A percentile compares a stretch with the other conserved stretches of the same genome.
Conservation (phyloP, 2,113 vertebrate genomes). For the Ornithorhynchus anatinus region DNA sequence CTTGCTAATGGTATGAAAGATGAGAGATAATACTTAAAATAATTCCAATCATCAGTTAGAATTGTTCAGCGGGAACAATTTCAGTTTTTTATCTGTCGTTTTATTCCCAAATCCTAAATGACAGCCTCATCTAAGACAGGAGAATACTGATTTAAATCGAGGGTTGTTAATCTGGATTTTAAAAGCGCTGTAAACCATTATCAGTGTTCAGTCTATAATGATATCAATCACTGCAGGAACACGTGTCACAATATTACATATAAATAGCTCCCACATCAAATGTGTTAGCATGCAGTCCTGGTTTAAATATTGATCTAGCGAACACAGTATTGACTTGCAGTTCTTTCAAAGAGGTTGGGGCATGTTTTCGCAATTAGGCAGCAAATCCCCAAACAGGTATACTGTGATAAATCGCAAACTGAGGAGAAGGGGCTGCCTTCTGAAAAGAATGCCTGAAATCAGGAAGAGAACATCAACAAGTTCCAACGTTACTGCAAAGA, state of each 20-base stretch:
- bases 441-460: slow-evolving; percentile 31
- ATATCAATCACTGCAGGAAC: slow-evolving; percentile 24
- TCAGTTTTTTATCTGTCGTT: slow-evolving; percentile 18
- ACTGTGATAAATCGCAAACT: slow-evolving; percentile 33
- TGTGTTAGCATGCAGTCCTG: slow-evolving; percentile 7
- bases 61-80: background rate
- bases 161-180: slow-evolving; percentile 22
- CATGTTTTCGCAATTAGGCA: background rate
- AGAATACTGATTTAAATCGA: background rate
- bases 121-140: background rate
- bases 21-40: background rate
- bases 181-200: slow-evolving; percentile 24
- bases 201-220: slow-evolving; percentile 4
- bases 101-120: slow-evolving; percentile 11
- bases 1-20: background rate
- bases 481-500: slow-evolving; percentile 20
- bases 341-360: background rate
- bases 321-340: background rate
- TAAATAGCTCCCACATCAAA: background rate
- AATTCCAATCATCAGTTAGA: background rate
- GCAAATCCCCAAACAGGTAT: background rate
- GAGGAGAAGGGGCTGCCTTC: slow-evolving; percentile 53
- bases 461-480: slow-evolving; percentile 40
- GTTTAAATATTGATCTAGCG: slow-evolving; percentile 18
- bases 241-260: background rate